Base-by-base conservation (phyloP, 92 coral and sea anemone species). In the Epizoanthus ramosus region DNA sequence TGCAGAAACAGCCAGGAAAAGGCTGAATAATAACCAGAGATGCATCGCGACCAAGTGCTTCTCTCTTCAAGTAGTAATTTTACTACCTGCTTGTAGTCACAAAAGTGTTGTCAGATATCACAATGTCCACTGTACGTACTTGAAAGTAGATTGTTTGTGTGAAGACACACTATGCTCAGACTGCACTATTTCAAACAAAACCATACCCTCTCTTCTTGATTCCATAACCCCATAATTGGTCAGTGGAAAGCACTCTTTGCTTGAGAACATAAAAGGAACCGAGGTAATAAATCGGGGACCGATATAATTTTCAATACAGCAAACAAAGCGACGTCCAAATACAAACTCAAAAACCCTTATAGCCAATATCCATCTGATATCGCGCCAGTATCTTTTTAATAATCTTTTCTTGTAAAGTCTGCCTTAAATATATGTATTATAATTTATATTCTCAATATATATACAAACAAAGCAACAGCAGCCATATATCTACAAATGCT, bases 1-100 rank as follows among this genome's bases (percentile, higher is more conserved):
- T 15, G 71, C 71, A 67, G 71, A 67, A 18, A 67, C 71, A 67
- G 47, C 45, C n/a, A 14, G 50, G 33, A 28, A 67, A 37, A 67
- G 8, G 47, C 71, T 67, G 43, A 33, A 15, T 10, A 14, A 67
- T 41, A 17, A 41, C 71, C 45, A 67, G 5, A 67, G 45, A 28
- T 67, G 35, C 72, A 67, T 67, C 72, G 15, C 13, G 47, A 67
- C 28, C 72, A 31, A 28, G 10, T 18, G 28, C 33, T 24, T 14
- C n/a, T 33, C 9, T 67, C n/a, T 67, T 19, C 19, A 2, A 67
- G 31, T 41, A 67, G 13, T 4, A 67, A 24, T 41, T 28, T n/a
- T n/a, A n/a, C n/a, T 8, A 25, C 19, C 43, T n/a, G 8, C n/a
- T 67, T 33, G 50, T 6, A 67, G 72, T n/a, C 9, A 24, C 71